Percentiles rank a stretch among this genome's conserved stretches.
phyloP scores from a whole-genome alignment of 2,888 invertebrate genomes.

The Drosophila austrosaltans region DNA sequence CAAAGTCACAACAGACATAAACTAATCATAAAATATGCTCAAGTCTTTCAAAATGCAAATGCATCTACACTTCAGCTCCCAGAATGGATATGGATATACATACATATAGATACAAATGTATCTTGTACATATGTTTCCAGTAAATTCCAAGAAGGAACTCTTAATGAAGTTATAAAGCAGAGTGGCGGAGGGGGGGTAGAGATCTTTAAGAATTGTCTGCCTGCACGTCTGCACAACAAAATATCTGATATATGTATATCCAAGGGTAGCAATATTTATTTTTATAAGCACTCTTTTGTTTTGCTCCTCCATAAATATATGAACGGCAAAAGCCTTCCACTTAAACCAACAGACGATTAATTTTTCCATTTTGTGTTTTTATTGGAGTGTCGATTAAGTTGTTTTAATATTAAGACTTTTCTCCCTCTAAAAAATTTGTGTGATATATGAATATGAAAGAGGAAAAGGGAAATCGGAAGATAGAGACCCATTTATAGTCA shows the following conservation, averaged over 20 bases:
- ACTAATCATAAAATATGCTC: constrained; percentile 40
- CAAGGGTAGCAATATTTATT: constrained; percentile 40
- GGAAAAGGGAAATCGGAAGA: neutral
- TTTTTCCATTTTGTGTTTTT: constrained; percentile 44
- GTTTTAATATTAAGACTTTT: constrained; percentile 58
- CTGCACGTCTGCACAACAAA: constrained; percentile 14
- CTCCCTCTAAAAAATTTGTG: constrained; percentile 22
- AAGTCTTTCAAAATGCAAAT: constrained; percentile 47
- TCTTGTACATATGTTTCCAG: constrained; percentile 10
- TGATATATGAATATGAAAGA: constrained; percentile 10
- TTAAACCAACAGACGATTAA: constrained; percentile 68
- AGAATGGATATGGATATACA: neutral
- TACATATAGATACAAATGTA: constrained; percentile 1
- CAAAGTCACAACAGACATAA: constrained; percentile 44
- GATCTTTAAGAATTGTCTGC: constrained; percentile 17
- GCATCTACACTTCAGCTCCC: constrained; percentile 24
- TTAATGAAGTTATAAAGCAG: constrained; percentile 60
- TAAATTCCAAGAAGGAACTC: constrained; percentile 53
- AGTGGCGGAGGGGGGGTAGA: neutral
- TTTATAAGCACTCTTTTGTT: constrained; percentile 31
- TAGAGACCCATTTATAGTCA: neutral
- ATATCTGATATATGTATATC: neutral
- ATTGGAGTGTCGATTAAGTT: constrained; percentile 69
- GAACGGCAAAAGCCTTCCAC: constrained; percentile 45
- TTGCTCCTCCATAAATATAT: constrained; percentile 40